Conservation (phyloP, 2,888 invertebrate genomes). For the Pachliopta kotzebuea region DNA sequence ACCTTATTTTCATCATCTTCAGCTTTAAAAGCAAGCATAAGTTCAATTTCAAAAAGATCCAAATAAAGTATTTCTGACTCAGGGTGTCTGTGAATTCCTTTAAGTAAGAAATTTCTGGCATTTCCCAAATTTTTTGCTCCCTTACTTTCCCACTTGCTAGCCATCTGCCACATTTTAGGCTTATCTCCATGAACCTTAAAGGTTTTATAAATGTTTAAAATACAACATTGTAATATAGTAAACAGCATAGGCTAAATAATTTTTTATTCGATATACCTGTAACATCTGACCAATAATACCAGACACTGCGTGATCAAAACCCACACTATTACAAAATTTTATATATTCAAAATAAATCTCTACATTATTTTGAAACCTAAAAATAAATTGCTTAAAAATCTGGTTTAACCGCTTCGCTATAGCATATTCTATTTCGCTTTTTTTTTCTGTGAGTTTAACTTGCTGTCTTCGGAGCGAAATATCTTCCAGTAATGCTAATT, state of each 20-base stretch:
- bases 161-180: conserved; percentile 88
- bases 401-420: conserved; percentile 86
- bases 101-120: conserved; percentile 86
- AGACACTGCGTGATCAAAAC: conserved; percentile 76
- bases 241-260: neutral
- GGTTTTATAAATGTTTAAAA: conserved; percentile 31
- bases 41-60: conserved; percentile 77
- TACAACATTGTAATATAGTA: neutral
- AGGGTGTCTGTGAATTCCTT: conserved; percentile 88
- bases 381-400: conserved; percentile 86
- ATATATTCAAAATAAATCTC: conserved; percentile 89
- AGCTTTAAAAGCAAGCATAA: conserved; percentile 52
- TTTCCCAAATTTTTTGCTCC: conserved; percentile 83
- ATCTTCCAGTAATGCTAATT: conserved; percentile 84
- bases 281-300: conserved; percentile 82
- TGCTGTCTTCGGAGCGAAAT: conserved; percentile 82
- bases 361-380: conserved; percentile 85
- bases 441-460: conserved; percentile 80
- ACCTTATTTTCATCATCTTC: conserved; percentile 66
- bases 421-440: conserved; percentile 83
- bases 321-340: conserved; percentile 87
- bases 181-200: conserved; percentile 86
- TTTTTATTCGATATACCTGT: conserved; percentile 42
- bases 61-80: conserved; percentile 84
- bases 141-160: conserved; percentile 89